Base-by-base conservation (phyloP, 2,888 invertebrate genomes). In the Temnothorax rugatulus region DNA sequence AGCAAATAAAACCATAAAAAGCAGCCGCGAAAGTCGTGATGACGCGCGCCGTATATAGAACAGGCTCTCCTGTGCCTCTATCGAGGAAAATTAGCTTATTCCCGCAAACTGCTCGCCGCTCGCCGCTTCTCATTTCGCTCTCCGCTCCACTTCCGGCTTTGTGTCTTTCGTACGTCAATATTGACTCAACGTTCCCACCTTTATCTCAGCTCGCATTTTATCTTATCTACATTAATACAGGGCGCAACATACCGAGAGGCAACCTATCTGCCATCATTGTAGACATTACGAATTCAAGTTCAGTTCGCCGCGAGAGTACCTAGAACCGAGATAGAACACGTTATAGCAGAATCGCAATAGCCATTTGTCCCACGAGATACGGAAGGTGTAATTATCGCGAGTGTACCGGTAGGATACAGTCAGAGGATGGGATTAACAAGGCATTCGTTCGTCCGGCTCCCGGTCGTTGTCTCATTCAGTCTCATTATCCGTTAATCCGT, bases 81-180 rank as follows among this genome's bases (percentile, higher is more conserved):
- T 64, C 38, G 61, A 15, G 15, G 47, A 63, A 63, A 75, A 66
- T 21, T 29, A 52, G 34, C 54, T 68, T 15, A 57, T 57, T 41
- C 21, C 13, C n/a, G 44, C 41, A 34, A 76, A 34, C 29, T 15
- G n/a, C 9, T 9, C 9, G 4, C 66, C 5, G n/a, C 9, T 9
- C 9, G 4, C 66, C 5, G 41, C 29, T 66, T 54, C n/a, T n/a
- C n/a, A 18, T 29, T 52, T 66, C 21, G 38, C 8, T 2, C 50
- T 64, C 25, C 18, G 25, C 41, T 9, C 41, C 18, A 68, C 54
- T 77, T 81, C 79, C 79, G 71, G 79, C 47, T 79, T 57, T 57
- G 41, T 41, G 25, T 38, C 57, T 59, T n/a, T 9, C 11, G 47
- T 47, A 38, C 13, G 25, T 81, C 71, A 81, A 71, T 69, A 71